Conservation (phyloP, 2,888 invertebrate species). For the Hydriomena furcata region DNA sequence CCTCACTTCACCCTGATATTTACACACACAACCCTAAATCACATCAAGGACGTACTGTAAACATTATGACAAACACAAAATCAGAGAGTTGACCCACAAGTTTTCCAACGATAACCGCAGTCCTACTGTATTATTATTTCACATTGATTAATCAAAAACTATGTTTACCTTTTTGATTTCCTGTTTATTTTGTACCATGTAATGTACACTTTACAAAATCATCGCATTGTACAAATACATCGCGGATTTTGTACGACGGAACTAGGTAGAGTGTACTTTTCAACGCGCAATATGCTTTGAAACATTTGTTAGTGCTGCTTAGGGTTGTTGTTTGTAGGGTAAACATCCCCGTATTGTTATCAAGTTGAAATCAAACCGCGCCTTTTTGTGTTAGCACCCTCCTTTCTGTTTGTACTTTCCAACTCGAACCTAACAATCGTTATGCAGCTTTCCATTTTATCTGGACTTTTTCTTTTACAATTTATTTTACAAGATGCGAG, state of each 20-base stretch:
- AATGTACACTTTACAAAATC: constrained; percentile 9
- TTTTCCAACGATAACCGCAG: constrained; percentile 27
- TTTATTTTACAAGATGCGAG: constrained; percentile 14
- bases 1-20: too few relatives aligned
- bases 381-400: constrained; percentile 64
- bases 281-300: constrained; percentile 13
- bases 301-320: background rate
- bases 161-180: constrained; percentile 64
- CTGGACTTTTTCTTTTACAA: constrained; percentile 16
- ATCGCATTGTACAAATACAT: constrained; percentile 2
- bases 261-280: background rate
- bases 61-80: too few relatives aligned
- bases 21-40: too few relatives aligned
- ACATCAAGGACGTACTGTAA: too few relatives aligned
- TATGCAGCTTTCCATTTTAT: constrained; percentile 20
- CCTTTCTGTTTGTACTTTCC: constrained; percentile 44
- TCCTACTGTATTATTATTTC: constrained; percentile 43
- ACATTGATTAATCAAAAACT: constrained; percentile 70
- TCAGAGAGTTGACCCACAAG: constrained; percentile 27
- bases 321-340: constrained; percentile 14
- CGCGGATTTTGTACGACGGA: constrained; percentile 3
- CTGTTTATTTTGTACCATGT: constrained; percentile 31
- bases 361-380: constrained; percentile 66
- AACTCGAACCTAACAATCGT: constrained; percentile 35
- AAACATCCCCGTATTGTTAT: constrained; percentile 60